Conservation (phyloP, 2,888 invertebrate genomes). For the Phlogophora meticulosa region DNA sequence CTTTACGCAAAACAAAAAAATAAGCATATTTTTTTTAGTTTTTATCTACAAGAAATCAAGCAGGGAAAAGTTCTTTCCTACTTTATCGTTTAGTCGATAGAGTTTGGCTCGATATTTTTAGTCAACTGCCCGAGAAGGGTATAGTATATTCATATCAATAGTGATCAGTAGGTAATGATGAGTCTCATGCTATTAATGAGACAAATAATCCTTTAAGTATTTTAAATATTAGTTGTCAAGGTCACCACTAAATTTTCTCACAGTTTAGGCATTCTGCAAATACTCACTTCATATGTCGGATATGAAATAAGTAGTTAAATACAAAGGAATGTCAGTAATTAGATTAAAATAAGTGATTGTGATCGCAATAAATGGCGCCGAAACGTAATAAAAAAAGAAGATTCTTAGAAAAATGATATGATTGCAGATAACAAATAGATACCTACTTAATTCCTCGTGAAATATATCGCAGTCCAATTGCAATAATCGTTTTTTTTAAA, state of each 20-base stretch:
- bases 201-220: too few relatives aligned
- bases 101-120: too few relatives aligned
- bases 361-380: slow-evolving; percentile 45
- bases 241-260: neutral
- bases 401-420: slow-evolving; percentile 37
- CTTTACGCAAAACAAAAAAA: too few relatives aligned
- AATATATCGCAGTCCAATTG: too few relatives aligned
- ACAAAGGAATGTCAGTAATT: slow-evolving; percentile 30
- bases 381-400: slow-evolving; percentile 29
- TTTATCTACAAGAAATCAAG: too few relatives aligned
- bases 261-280: neutral
- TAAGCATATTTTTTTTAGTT: too few relatives aligned
- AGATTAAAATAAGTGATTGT: neutral
- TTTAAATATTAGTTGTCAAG: neutral
- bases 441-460: slow-evolving; percentile 1
- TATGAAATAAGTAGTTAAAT: neutral
- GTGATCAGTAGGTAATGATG: neutral
- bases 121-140: neutral
- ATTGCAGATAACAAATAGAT: neutral
- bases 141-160: too few relatives aligned
- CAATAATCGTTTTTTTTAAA: too few relatives aligned
- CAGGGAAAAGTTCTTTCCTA: too few relatives aligned
- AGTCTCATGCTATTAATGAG: neutral
- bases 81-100: too few relatives aligned
- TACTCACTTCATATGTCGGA: too few relatives aligned